These are phyloP conservation scores for Morpho deidamia DNA, from an alignment of 2,888 invertebrate genomes.

Conservation along the genomic window DNA sequence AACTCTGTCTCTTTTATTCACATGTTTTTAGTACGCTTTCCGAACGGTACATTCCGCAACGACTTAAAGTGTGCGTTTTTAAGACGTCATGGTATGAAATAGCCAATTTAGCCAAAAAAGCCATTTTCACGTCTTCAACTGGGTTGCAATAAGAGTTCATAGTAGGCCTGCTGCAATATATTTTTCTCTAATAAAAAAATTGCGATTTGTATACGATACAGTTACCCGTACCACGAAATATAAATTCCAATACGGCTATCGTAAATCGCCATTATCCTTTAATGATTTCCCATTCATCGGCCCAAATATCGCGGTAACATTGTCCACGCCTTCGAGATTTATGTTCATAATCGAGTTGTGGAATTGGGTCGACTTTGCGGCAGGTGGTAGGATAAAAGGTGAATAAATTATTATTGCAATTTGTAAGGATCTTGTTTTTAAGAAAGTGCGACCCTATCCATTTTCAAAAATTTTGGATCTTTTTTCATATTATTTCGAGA, in stretches of 20 bases:
- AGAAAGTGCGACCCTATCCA: slow-evolving; percentile 1
- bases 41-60: too few species aligned
- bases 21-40: too few species aligned
- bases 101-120: too few species aligned
- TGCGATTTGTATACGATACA: not conserved
- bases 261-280: slow-evolving; percentile 44
- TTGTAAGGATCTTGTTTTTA: slow-evolving; percentile 4
- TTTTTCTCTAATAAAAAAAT: not conserved
- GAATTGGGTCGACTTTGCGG: slow-evolving; percentile 37
- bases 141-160: too few species aligned
- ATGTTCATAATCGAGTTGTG: slow-evolving; percentile 34
- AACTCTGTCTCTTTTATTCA: too few species aligned
- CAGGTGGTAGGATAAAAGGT: slow-evolving; percentile 38
- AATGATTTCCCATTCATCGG: slow-evolving; percentile 40
- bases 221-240: slow-evolving; percentile 12
- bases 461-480: not conserved
- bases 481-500: too few species aligned
- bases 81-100: too few species aligned
- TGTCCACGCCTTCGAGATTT: slow-evolving; percentile 47
- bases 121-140: too few species aligned
- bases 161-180: too few species aligned
- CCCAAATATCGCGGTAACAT: slow-evolving; percentile 50
- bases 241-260: slow-evolving; percentile 39
- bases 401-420: slow-evolving; percentile 12
- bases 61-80: too few species aligned